phyloP scores from a whole-genome alignment of 2,113 vertebrate species.

The Hippopotamus amphibius region DNA sequence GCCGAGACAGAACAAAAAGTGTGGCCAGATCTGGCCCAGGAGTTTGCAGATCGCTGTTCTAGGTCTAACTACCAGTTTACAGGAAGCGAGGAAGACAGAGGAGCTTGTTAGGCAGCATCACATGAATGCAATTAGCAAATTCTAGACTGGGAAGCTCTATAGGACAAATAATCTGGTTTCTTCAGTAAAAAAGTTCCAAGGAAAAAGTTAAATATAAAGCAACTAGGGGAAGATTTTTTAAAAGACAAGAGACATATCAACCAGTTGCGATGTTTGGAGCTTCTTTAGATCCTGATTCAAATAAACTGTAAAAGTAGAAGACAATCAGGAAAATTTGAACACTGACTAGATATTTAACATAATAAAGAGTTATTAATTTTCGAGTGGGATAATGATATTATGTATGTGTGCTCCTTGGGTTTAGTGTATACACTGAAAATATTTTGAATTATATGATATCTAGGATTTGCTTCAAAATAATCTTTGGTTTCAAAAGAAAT shows the following conservation, averaged over 20 bases:
- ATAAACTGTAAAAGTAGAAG: not conserved
- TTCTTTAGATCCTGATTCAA: conserved; percentile 32
- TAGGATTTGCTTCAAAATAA: conserved; percentile 32
- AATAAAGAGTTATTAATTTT: conserved; percentile 18
- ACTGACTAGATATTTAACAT: not conserved
- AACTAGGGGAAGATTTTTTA: not conserved
- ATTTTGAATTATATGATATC: not conserved
- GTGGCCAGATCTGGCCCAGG: not conserved
- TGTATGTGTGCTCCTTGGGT: not conserved
- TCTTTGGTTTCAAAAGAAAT: conserved; percentile 34
- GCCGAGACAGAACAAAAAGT: not conserved
- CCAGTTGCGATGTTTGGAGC: not conserved
- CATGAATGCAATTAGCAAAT: not conserved
- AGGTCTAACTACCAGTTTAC: not conserved
- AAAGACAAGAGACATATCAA: not conserved
- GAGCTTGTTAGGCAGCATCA: not conserved
- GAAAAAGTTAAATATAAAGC: not conserved
- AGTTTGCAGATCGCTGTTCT: not conserved
- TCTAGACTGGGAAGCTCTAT: not conserved
- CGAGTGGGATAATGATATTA: not conserved
- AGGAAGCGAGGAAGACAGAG: not conserved
- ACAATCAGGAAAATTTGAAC: not conserved
- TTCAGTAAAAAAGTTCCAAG: not conserved
- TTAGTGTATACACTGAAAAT: not conserved
- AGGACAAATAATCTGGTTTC: not conserved